Conservation (phyloP, 2,888 invertebrate genomes). For the Bugulina stolonifera region DNA sequence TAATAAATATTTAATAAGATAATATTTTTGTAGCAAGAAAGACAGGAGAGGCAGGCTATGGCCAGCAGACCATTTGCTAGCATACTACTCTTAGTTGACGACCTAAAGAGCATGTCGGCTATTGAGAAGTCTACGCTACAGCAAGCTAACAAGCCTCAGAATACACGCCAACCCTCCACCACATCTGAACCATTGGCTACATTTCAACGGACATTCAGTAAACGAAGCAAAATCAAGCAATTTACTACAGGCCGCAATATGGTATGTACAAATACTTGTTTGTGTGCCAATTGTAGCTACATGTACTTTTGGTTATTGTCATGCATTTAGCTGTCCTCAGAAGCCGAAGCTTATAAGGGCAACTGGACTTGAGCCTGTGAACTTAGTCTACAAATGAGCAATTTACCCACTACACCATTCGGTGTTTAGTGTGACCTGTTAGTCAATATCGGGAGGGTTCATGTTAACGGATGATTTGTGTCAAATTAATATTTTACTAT, state of each 20-base stretch:
- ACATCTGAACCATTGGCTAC: background rate
- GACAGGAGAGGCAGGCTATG: slow-evolving; percentile 14
- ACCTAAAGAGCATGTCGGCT: background rate
- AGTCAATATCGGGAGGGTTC: no score
- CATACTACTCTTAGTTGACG: slow-evolving; percentile 1
- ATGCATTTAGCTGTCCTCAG: no score
- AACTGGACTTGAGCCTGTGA: no score
- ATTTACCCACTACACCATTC: no score
- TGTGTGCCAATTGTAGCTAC: no score
- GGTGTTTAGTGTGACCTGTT: no score
- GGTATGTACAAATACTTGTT: background rate
- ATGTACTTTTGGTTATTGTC: no score
- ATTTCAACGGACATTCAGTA: slow-evolving; percentile 8
- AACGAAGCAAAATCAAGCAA: background rate
- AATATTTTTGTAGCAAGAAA: background rate
- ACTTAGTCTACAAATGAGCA: no score
- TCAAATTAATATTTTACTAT: no score
- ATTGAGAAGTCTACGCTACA: background rate
- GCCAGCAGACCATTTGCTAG: slow-evolving; percentile 11
- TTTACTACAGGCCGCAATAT: background rate
- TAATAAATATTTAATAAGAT: no score
- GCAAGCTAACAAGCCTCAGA: background rate
- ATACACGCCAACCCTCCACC: background rate
- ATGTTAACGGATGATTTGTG: no score
- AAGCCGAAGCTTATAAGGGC: no score